A percentile compares a stretch with the other conserved stretches of the same genome.
These are phyloP conservation scores for Heterodera filipjevi DNA, from an alignment of 2,888 invertebrate species.

Conservation along the genomic window DNA sequence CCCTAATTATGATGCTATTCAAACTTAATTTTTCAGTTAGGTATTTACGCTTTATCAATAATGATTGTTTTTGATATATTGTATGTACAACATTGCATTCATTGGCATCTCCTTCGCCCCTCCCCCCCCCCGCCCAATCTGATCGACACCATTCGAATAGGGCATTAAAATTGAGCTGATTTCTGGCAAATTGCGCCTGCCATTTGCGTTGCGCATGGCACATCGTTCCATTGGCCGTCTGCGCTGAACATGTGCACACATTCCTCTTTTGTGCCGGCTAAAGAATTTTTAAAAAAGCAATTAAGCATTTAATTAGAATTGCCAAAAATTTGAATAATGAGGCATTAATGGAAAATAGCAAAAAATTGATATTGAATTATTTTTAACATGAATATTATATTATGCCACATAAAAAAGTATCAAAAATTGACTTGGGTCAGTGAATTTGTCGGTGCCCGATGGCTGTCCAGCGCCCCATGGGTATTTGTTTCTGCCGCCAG, in stretches of 20 bases:
- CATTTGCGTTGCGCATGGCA: not conserved
- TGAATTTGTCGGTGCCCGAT: not conserved
- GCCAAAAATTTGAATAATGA: too few species aligned
- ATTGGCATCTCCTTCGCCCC: too few species aligned
- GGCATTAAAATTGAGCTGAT: not conserved
- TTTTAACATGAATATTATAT: too few species aligned
- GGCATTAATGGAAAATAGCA: too few species aligned
- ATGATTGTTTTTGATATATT: too few species aligned
- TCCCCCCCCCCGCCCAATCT: too few species aligned
- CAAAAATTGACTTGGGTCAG: not conserved
- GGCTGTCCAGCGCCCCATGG: conserved; percentile 9
- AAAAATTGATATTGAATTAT: not conserved
- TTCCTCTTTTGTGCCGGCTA: not conserved
- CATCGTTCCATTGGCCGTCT: conserved; percentile 13
- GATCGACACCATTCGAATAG: too few species aligned
- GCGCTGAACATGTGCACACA: conserved; percentile 19
- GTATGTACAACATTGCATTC: too few species aligned
- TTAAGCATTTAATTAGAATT: not conserved
- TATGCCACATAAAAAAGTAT: too few species aligned
- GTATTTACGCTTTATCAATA: too few species aligned
- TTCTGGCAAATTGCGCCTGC: conserved; percentile 15
- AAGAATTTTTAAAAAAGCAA: not conserved
- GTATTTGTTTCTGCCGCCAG: conserved; percentile 4
- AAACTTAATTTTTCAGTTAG: too few species aligned
- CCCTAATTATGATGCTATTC: too few species aligned